A percentile compares a stretch with the other conserved stretches of the same genome.
phyloP scores from a whole-genome alignment of 2,113 vertebrate species.

The Hypomesus transpacificus region DNA sequence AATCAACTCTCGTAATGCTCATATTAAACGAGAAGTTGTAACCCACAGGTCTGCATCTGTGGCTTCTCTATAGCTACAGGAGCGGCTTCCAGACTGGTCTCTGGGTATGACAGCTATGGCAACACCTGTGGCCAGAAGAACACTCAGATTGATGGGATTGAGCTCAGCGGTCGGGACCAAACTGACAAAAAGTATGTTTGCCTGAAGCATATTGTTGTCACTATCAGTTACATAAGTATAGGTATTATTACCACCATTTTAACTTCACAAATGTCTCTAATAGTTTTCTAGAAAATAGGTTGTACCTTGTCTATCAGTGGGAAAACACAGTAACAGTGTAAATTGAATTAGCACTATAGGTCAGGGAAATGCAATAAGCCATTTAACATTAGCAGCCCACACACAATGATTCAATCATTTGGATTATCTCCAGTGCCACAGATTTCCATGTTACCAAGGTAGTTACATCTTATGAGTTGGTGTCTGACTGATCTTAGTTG shows the following conservation, averaged over 20 bases:
- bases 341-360: background rate
- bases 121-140: slow-evolving; percentile 95
- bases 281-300: too few relatives aligned
- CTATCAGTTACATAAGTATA: too few relatives aligned
- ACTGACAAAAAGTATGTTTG: slow-evolving; percentile 82
- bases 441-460: background rate
- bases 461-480: too few relatives aligned
- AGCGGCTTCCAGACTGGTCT: slow-evolving; percentile 86
- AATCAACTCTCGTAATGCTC: background rate
- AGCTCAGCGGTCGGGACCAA: slow-evolving; percentile 86
- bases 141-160: slow-evolving; percentile 77
- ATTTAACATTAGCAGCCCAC: background rate
- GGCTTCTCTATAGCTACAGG: slow-evolving; percentile 90
- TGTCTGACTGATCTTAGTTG: too few relatives aligned
- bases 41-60: slow-evolving; percentile 84
- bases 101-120: slow-evolving; percentile 95
- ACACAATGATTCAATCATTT: slow-evolving; percentile 26
- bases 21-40: background rate
- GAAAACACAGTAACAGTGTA: background rate
- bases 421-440: slow-evolving; percentile 16
- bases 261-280: too few relatives aligned
- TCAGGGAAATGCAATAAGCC: background rate
- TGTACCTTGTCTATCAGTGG: background rate
- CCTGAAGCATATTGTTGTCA: background rate
- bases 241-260: too few relatives aligned